These are phyloP conservation scores for Puma concolor DNA, from an alignment of 2,113 vertebrate genomes.

Conservation along the genomic window DNA sequence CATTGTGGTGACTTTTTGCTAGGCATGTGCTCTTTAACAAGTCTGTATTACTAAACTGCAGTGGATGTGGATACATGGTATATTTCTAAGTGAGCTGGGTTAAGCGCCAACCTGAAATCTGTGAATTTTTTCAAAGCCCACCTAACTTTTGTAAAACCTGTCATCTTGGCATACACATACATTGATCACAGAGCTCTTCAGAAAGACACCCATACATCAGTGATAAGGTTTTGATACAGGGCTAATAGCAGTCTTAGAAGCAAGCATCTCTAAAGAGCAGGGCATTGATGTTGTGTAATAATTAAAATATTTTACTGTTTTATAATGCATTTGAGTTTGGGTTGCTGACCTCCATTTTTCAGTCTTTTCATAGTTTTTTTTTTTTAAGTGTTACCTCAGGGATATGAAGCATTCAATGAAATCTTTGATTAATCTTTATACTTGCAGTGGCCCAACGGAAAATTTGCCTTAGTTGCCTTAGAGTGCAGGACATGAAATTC, in stretches of 20 bases:
- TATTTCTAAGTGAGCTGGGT: not conserved
- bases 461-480: conserved; percentile 21
- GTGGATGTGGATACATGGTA: accelerated
- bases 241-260: not conserved
- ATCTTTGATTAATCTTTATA: not conserved
- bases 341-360: not conserved
- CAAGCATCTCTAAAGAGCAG: not conserved
- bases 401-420: not conserved
- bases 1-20: not conserved
- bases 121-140: not conserved
- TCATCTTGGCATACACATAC: not conserved
- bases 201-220: not conserved
- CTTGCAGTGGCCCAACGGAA: not conserved
- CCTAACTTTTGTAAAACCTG: not conserved
- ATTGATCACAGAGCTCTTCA: not conserved
- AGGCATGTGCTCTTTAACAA: not conserved
- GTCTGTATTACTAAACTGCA: not conserved
- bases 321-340: not conserved
- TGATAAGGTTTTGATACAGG: not conserved
- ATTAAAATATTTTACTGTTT: conserved; percentile 45
- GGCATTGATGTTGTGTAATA: not conserved
- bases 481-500: conserved; percentile 25
- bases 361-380: not conserved
- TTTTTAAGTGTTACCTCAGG: not conserved
- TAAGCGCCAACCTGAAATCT: not conserved